Conservation (phyloP, 2,888 invertebrate genomes). For the Tetropium fuscum region DNA sequence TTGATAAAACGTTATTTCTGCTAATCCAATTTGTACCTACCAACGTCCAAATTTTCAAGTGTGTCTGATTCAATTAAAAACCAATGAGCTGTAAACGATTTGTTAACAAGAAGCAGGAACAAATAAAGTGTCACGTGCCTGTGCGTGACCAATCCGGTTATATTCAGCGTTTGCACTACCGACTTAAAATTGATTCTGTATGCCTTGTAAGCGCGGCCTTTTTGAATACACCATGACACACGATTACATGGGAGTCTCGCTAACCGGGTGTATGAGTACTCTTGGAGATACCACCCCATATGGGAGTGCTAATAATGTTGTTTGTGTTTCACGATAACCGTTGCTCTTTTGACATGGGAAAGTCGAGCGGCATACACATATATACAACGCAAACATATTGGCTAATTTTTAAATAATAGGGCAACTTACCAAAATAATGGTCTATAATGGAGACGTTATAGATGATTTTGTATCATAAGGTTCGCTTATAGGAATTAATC, state of each 20-base stretch:
- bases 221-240: constrained; percentile 61
- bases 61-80: constrained; percentile 37
- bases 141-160: constrained; percentile 69
- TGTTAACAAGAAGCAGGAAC: constrained; percentile 44
- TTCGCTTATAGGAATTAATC: too few species aligned
- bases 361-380: not conserved
- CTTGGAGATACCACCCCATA: constrained; percentile 6
- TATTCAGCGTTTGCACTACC: constrained; percentile 53
- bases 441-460: too few species aligned
- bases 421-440: too few species aligned
- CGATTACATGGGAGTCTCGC: constrained; percentile 63
- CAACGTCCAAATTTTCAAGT: constrained; percentile 14
- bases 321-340: constrained; percentile 19
- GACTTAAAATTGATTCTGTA: constrained; percentile 61
- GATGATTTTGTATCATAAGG: too few species aligned
- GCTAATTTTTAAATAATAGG: not conserved
- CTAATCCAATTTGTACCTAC: too few species aligned
- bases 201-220: constrained; percentile 62
- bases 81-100: constrained; percentile 49
- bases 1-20: too few species aligned
- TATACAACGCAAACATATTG: not conserved
- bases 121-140: constrained; percentile 69
- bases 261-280: constrained; percentile 7
- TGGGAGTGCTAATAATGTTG: constrained; percentile 26
- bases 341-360: constrained; percentile 27